A percentile compares a stretch with the other conserved stretches of the same genome.
Evolutionary conservation across 2,888 invertebrate genomes (phyloP).

Genomic region (Liodrosophila aerea): DNA sequence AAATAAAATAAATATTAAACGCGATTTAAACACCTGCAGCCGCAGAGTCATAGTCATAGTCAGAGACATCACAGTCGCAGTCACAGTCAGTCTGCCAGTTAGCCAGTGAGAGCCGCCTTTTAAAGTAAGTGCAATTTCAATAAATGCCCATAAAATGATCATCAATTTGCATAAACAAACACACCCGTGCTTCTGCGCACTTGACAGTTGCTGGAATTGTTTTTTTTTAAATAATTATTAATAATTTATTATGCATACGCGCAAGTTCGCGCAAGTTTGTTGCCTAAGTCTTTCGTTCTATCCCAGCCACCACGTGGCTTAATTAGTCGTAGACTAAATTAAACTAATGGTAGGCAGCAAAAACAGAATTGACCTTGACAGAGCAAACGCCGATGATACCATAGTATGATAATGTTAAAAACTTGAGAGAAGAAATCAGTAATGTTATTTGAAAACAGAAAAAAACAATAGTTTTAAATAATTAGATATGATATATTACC

Average conservation of each 20-base stretch:
- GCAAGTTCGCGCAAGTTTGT: slow-evolving; percentile 33
- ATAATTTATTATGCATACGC: slow-evolving; percentile 6
- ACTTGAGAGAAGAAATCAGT: no score
- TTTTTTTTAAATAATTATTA: slow-evolving; percentile 12
- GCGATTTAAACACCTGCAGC: slow-evolving; percentile 34
- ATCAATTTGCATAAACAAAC: slow-evolving; percentile 42
- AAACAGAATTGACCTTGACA: slow-evolving; percentile 37
- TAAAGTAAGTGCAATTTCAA: slow-evolving; percentile 69
- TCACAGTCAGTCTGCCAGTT: background rate
- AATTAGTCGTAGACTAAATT: slow-evolving; percentile 43
- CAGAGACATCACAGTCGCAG: background rate
- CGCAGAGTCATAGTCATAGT: background rate
- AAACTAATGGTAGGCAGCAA: slow-evolving; percentile 31
- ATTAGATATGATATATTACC: no score
- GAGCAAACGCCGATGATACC: slow-evolving; percentile 4
- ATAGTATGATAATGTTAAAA: slow-evolving; percentile 9
- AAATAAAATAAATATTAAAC: slow-evolving; percentile 24
- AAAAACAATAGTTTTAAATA: no score
- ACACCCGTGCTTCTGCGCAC: no score
- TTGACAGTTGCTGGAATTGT: slow-evolving; percentile 39
- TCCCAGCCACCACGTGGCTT: slow-evolving; percentile 31
- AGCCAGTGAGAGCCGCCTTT: slow-evolving; percentile 27
- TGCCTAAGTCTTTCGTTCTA: slow-evolving; percentile 65
- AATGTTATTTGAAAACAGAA: no score
- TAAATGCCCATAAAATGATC: slow-evolving; percentile 40